Evolutionary conservation across 2,113 vertebrate genomes (phyloP).

Genomic region (Crotalus tigris): DNA sequence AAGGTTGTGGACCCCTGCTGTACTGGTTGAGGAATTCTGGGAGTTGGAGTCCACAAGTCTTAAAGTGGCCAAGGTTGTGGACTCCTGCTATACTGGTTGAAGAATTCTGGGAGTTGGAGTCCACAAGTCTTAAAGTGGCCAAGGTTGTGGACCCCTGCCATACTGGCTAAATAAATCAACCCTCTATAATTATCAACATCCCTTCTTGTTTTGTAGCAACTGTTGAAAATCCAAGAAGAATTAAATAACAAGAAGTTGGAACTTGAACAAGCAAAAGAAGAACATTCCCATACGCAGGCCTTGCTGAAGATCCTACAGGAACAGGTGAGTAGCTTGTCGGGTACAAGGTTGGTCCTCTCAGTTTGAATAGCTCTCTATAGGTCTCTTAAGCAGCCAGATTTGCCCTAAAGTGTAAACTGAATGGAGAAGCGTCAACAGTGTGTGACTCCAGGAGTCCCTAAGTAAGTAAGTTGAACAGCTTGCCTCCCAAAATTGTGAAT

Average conservation of each 20-base stretch:
- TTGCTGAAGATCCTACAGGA: conserved; percentile 79
- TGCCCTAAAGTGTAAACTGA: background rate
- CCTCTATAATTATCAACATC: conserved; percentile 22
- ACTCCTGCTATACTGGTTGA: too few species aligned
- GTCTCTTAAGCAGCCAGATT: background rate
- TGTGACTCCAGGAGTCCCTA: background rate
- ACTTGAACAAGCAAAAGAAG: conserved; percentile 86
- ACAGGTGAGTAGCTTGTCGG: conserved; percentile 63
- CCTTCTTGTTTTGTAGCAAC: conserved; percentile 76
- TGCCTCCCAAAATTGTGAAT: too few species aligned
- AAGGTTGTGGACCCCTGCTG: too few species aligned
- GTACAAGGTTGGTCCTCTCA: accelerated
- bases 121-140: too few species aligned
- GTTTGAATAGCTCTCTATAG: background rate
- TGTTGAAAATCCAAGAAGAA: conserved; percentile 87
- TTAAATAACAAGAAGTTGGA: conserved; percentile 84
- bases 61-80: too few species aligned
- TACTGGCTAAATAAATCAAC: background rate
- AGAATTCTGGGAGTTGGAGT: too few species aligned
- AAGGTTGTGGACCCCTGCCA: background rate
- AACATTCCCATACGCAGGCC: conserved; percentile 78
- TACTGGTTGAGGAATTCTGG: too few species aligned
- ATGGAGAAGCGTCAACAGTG: background rate
- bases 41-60: too few species aligned
- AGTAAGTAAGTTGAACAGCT: background rate